Conservation (phyloP, 2,113 vertebrate genomes). For the Macquaria ambigua region DNA sequence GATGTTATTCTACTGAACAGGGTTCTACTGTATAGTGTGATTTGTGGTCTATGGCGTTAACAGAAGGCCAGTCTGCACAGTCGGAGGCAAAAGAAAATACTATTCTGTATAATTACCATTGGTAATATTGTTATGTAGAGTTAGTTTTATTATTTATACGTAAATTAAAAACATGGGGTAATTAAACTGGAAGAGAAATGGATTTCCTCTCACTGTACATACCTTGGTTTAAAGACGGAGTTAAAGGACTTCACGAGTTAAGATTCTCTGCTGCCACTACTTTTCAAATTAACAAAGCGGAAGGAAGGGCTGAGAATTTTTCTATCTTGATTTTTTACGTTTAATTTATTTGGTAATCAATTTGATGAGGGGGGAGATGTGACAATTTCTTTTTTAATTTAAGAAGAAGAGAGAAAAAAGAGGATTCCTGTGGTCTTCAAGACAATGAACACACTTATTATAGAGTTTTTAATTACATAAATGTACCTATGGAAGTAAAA, state of each 20-base stretch:
- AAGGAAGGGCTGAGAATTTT: conserved; percentile 80
- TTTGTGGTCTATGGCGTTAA: conserved; percentile 80
- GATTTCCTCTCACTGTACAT: conserved; percentile 81
- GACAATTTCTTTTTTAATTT: conserved; percentile 81
- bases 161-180: conserved; percentile 74
- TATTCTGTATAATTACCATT: conserved; percentile 82
- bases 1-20: conserved; percentile 84
- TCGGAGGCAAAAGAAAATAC: conserved; percentile 77
- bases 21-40: conserved; percentile 85
- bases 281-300: conserved; percentile 75
- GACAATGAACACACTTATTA: conserved; percentile 82
- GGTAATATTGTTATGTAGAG: conserved; percentile 84
- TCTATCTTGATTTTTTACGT: conserved; percentile 83
- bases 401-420: conserved; percentile 69
- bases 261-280: conserved; percentile 80
- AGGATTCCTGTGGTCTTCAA: conserved; percentile 77
- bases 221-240: conserved; percentile 81
- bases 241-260: conserved; percentile 65
- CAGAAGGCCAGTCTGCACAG: conserved; percentile 71
- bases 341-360: conserved; percentile 82
- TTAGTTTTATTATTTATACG: conserved; percentile 85
- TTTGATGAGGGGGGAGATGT: conserved; percentile 59
- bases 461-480: conserved; percentile 87
- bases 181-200: conserved; percentile 70
- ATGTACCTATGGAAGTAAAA: conserved; percentile 82